A percentile compares a stretch with the other conserved stretches of the same genome.
phyloP scores from a whole-genome alignment of 2,797 vertebrate genomes.

The Schizopygopsis pylzovi region DNA sequence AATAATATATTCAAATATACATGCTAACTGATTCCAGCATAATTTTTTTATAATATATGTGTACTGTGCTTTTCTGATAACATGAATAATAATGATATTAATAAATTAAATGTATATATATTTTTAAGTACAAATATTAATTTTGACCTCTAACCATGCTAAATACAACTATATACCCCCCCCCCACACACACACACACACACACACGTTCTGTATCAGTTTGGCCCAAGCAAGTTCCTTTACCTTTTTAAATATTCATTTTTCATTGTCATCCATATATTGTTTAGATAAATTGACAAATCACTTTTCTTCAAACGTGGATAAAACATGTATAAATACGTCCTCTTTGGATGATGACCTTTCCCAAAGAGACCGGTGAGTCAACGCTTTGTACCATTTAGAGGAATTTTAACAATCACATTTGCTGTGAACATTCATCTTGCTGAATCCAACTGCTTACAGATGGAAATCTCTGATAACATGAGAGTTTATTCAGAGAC shows the following conservation, averaged over 20 bases:
- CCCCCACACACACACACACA: too few relatives aligned
- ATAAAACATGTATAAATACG: background rate
- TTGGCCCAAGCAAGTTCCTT: too few relatives aligned
- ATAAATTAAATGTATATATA: too few relatives aligned
- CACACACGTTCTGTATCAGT: too few relatives aligned
- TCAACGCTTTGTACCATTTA: constrained; percentile 1
- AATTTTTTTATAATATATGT: too few relatives aligned
- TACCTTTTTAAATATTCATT: background rate
- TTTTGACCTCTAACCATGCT: too few relatives aligned
- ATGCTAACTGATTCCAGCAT: too few relatives aligned
- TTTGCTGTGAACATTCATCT: constrained; percentile 37
- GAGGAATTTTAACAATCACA: background rate
- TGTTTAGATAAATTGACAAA: background rate
- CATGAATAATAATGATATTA: too few relatives aligned
- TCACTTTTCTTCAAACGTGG: background rate
- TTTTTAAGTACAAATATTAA: too few relatives aligned
- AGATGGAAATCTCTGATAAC: constrained; percentile 31
- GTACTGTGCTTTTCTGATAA: too few relatives aligned
- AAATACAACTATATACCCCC: too few relatives aligned
- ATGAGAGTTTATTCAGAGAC: constrained; percentile 43
- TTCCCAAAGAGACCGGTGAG: constrained; percentile 14
- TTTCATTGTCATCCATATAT: background rate
- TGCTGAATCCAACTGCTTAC: constrained; percentile 12
- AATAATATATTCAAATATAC: too few relatives aligned
- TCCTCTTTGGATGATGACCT: background rate